Evolutionary conservation across 2,113 vertebrate genomes (phyloP), one percentile per base, ranked within the genome.

Genomic region (Amblyopsis rosae): DNA sequence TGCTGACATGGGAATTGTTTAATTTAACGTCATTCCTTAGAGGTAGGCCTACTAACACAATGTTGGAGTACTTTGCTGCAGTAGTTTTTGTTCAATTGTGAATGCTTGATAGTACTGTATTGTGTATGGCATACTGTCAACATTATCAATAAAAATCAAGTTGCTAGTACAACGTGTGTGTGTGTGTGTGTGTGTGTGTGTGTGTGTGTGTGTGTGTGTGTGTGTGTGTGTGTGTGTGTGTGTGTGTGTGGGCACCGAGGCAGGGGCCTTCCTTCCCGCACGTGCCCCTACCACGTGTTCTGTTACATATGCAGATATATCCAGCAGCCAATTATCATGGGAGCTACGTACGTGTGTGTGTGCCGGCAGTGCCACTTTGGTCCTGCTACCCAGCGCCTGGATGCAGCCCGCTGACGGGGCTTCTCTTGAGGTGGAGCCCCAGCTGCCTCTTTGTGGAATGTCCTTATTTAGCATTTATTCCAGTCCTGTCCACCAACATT

Each of bases 371-470:
- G 78, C 60, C 72, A 10, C 11, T 74, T 78, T 76, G 17, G 59
- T 79, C 81, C 53, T 79, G 68, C 79, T 80, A 67, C 87, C 66
- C 62, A 77, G 83, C 79, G 76, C 86, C 80, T 70, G 83, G 86
- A 65, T 71, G 81, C 81, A 81, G 86, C 88, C 84, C 47, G 45
- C 71, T 77, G 80, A 67, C 76, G 79, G 82, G 77, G 81, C 81
- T 76, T 82, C 62, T 72, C 70, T 76, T 83, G 77, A 86, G 83
- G 85, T 82, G 79, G 88, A 89, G 82, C 90, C 90, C 85, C 87
- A 87, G 84, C 90, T 84, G 89, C 87, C 89, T 92, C 87, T 79
- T 80, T 82, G 85, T 88, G 82, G 81, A 91, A 90, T 88, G 87
- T 89, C 81, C 72, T 76, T 79, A 73, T 77, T 83, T 79, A 73